phyloP scores from a whole-genome alignment of 2,113 vertebrate genomes.

The Protobothrops mucrosquamatus region DNA sequence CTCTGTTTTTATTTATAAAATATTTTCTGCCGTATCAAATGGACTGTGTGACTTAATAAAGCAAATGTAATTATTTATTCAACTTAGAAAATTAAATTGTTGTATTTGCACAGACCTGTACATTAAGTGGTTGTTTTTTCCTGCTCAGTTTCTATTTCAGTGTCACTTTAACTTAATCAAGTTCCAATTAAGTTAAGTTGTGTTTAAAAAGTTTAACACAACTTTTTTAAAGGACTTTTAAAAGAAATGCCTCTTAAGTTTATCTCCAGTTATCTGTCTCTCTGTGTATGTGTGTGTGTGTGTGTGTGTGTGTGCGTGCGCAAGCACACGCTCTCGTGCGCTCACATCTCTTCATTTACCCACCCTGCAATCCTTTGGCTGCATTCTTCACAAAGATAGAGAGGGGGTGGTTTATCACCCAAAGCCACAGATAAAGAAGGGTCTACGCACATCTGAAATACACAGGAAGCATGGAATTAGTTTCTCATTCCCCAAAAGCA shows the following conservation, averaged over 20 bases:
- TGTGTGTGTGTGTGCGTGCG: too few relatives aligned
- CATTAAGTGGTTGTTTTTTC: not conserved
- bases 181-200: not conserved
- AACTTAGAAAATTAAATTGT: not conserved
- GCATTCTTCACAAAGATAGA: conserved; percentile 98
- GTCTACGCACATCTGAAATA: conserved; percentile 97
- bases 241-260: not conserved
- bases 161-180: not conserved
- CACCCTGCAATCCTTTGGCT: conserved; percentile 97
- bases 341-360: conserved; percentile 43
- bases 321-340: too few relatives aligned
- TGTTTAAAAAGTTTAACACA: not conserved
- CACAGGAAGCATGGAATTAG: conserved; percentile 50
- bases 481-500: not conserved
- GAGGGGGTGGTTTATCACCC: conserved; percentile 97
- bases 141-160: not conserved
- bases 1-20: not conserved
- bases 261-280: not conserved
- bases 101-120: not conserved
- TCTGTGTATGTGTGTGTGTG: too few relatives aligned
- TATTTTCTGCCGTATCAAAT: not conserved
- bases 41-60: not conserved
- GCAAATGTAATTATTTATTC: not conserved
- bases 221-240: not conserved
- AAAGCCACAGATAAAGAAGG: conserved; percentile 93